Evolutionary conservation across 2,113 vertebrate genomes (phyloP).

Genomic region (Chaenogobius annularis): DNA sequence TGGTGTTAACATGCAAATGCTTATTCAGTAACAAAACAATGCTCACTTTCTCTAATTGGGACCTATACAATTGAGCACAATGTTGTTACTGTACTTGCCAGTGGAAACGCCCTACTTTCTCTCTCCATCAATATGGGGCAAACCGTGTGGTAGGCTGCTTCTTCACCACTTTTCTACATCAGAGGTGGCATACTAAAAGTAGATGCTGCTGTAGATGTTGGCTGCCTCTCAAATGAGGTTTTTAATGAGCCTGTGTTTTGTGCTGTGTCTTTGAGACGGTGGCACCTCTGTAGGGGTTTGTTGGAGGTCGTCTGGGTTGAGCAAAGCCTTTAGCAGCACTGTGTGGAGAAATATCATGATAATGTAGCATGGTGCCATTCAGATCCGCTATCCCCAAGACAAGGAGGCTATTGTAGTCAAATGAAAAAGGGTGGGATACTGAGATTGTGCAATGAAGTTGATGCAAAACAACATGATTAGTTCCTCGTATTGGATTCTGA

Average conservation of each 20-base stretch:
- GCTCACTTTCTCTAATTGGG: conserved; percentile 11
- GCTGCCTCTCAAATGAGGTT: conserved; percentile 67
- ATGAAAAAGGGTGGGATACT: conserved; percentile 55
- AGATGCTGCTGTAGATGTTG: conserved; percentile 59
- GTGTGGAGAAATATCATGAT: conserved; percentile 74
- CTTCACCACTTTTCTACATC: conserved; percentile 55
- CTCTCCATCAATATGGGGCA: conserved; percentile 63
- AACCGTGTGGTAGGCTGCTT: conserved; percentile 56
- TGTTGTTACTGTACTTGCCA: conserved; percentile 62
- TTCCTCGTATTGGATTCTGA: conserved; percentile 39
- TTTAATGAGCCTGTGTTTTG: conserved; percentile 73
- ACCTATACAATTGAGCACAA: conserved; percentile 51
- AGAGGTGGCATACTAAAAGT: conserved; percentile 69
- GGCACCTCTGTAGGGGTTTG: conserved; percentile 67
- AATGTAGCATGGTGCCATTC: conserved; percentile 72
- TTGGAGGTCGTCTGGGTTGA: conserved; percentile 70
- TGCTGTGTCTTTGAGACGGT: conserved; percentile 56
- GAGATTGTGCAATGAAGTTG: conserved; percentile 57
- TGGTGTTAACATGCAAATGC: conserved; percentile 12
- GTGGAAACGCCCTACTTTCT: conserved; percentile 65
- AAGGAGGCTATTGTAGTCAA: conserved; percentile 73
- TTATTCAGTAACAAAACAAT: conserved; percentile 35
- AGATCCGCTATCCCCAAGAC: conserved; percentile 64
- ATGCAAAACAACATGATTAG: conserved; percentile 63
- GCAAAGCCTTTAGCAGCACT: conserved; percentile 66